These are phyloP conservation scores for Capricornis sumatraensis DNA, from an alignment of 2,113 vertebrate genomes.

Conservation along the genomic window DNA sequence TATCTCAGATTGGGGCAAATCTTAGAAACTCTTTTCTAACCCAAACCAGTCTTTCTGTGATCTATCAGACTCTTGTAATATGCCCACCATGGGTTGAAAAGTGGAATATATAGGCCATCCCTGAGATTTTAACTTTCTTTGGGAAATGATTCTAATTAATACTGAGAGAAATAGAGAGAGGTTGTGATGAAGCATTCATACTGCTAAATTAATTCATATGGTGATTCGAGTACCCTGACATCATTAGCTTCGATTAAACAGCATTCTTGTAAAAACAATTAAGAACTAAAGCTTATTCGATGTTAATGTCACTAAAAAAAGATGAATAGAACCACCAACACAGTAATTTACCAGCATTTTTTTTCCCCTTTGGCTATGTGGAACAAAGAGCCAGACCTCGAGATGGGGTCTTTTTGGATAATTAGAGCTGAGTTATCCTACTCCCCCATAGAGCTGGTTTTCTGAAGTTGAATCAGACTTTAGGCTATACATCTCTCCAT, in stretches of 20 bases:
- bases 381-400: neutral
- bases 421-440: neutral
- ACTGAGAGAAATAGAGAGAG: constrained; percentile 31
- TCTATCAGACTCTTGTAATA: neutral
- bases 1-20: neutral
- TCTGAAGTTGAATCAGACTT: neutral
- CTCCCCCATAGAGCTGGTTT: neutral
- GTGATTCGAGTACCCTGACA: constrained; percentile 37
- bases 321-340: neutral
- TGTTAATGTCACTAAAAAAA: constrained; percentile 9
- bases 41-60: neutral
- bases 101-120: neutral
- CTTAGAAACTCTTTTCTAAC: neutral
- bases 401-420: neutral
- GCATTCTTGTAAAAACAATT: constrained; percentile 57
- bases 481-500: neutral
- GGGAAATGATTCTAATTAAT: constrained; percentile 50
- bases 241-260: constrained; percentile 62
- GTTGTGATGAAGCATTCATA: constrained; percentile 2
- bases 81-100: neutral
- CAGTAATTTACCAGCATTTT: neutral
- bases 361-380: neutral
- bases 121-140: neutral
- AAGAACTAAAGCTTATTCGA: constrained; percentile 49
- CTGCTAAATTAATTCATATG: constrained; percentile 47